Conservation (phyloP, 2,113 vertebrate genomes). For the Fulica atra region DNA sequence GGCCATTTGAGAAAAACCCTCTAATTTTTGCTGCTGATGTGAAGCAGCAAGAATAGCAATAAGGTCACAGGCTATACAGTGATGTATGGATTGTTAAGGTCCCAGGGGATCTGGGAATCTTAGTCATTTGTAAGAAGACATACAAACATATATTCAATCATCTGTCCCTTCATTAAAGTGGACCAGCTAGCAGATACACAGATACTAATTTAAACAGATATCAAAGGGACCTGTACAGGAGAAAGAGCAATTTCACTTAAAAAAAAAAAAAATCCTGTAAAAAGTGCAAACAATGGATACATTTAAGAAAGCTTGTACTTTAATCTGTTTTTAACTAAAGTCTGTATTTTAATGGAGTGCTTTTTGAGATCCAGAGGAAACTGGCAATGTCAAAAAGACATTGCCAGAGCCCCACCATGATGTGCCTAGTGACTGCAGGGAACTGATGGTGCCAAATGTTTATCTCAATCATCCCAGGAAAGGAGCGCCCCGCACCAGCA, state of each 20-base stretch:
- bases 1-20: neutral
- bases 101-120: neutral
- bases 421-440: neutral
- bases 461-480: neutral
- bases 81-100: neutral
- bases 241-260: neutral
- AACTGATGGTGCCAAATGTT: neutral
- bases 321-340: neutral
- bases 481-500: neutral
- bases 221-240: neutral
- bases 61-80: neutral
- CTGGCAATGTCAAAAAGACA: neutral
- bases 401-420: neutral
- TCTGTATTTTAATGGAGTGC: neutral
- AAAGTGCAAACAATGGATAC: neutral
- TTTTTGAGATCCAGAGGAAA: neutral
- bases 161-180: neutral
- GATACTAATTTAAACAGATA: neutral
- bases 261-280: neutral
- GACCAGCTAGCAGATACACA: neutral
- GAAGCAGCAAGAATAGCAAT: constrained; percentile 5
- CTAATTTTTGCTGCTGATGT: neutral
- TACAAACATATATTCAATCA: neutral
- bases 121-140: neutral
- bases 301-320: neutral